phyloP scores from a whole-genome alignment of 2,888 invertebrate species.

The Suillia variegata region DNA sequence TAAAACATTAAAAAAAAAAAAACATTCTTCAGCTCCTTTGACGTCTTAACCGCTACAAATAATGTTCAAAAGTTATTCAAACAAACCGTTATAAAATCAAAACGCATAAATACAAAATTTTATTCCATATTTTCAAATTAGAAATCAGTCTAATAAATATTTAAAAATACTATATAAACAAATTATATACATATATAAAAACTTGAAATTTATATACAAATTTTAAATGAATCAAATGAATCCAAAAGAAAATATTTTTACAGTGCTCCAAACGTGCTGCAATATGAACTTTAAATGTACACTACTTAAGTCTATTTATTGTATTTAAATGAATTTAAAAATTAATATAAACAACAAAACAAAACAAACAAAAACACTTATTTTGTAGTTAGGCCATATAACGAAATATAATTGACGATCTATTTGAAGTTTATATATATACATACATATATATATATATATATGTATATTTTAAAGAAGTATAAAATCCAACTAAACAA shows the following conservation, averaged over 20 bases:
- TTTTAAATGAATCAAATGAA: too few relatives aligned
- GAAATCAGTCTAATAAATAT: neutral
- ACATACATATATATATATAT: neutral
- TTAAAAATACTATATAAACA: neutral
- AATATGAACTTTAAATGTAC: neutral
- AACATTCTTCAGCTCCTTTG: neutral
- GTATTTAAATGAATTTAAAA: slow-evolving; percentile 9
- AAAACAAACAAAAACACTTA: slow-evolving; percentile 13
- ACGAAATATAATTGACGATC: slow-evolving; percentile 4
- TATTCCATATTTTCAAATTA: neutral
- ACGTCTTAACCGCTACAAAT: too few relatives aligned
- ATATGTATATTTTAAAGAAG: neutral
- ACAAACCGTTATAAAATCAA: too few relatives aligned
- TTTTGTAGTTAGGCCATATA: slow-evolving; percentile 26
- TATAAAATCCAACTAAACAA: too few relatives aligned
- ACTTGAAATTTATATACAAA: slow-evolving; percentile 9
- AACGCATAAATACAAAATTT: neutral
- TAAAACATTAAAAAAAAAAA: neutral
- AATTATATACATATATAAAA: neutral
- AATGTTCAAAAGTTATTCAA: too few relatives aligned
- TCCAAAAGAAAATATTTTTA: too few relatives aligned
- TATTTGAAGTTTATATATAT: slow-evolving; percentile 15
- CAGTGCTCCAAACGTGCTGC: too few relatives aligned
- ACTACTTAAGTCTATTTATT: neutral
- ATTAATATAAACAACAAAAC: slow-evolving; percentile 2